Evolutionary conservation across 1,140 invertebrate species (phyloP).

Genomic region (Marisa cornuarietis): DNA sequence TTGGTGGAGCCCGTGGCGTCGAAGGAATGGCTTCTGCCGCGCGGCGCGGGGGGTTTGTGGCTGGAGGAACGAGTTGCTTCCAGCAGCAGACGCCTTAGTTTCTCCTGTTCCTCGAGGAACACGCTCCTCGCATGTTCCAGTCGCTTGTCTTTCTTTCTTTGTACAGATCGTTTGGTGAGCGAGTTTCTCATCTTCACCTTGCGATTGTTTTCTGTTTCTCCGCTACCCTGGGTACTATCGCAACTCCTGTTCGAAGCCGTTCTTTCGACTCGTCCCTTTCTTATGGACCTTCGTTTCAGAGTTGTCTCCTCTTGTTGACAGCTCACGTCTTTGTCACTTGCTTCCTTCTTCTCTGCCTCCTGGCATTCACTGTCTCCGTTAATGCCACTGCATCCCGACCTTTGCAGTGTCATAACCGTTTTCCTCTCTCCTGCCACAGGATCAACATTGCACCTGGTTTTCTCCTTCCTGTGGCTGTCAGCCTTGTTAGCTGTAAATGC

Average conservation of each 20-base stretch:
- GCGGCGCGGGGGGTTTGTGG: not conserved
- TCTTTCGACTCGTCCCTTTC: not conserved
- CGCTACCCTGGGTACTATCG: not conserved
- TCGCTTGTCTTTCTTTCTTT: constrained; percentile 13
- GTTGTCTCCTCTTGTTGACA: too few relatives aligned
- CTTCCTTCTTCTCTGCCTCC: too few relatives aligned
- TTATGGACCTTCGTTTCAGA: not conserved
- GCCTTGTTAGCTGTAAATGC: too few relatives aligned
- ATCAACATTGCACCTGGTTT: too few relatives aligned
- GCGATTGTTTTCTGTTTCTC: not conserved
- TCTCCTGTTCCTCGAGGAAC: constrained; percentile 9
- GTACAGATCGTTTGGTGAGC: not conserved
- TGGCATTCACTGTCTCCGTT: too few relatives aligned
- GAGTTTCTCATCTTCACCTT: not conserved
- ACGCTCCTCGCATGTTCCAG: constrained; percentile 5
- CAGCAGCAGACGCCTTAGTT: constrained; percentile 4
- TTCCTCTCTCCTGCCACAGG: too few relatives aligned
- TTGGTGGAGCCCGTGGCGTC: too few relatives aligned
- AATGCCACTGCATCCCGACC: too few relatives aligned
- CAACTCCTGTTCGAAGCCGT: not conserved
- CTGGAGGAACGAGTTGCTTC: not conserved
- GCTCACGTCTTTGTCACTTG: too few relatives aligned
- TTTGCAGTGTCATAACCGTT: too few relatives aligned
- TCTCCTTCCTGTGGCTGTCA: too few relatives aligned
- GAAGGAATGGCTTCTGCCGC: too few relatives aligned